Evolutionary conservation across 1,140 invertebrate genomes (phyloP), one percentile per base, ranked within the genome.

Genomic region (Alviniconcha marisindica): DNA sequence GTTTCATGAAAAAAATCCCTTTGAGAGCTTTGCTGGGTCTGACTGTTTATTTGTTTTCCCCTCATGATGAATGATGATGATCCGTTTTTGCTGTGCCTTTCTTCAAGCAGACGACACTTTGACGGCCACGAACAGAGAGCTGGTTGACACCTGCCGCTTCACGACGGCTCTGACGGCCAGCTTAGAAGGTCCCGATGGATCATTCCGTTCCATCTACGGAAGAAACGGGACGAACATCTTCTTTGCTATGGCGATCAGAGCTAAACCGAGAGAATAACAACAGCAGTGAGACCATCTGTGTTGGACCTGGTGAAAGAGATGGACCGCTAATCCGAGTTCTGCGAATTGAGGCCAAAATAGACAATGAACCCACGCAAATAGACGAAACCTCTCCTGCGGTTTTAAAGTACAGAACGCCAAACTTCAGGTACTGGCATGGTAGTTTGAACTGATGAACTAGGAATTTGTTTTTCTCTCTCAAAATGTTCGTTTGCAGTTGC

Each of bases 341-440:
- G n/a, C 88, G 89, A 73, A 88, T 92, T 28, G 87, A 88, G 74
- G 90, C 89, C 24, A 89, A 88, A 77, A 92, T 92, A 69, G 91
- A 91, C 63, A 91, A 91, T 51, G 86, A 90, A 73, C 87, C 91
- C 31, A 92, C 91, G n/a, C 83, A 87, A 33, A 88, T 92, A 44
- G 91, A 91, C 81, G 91, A 92, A 84, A 87, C 85, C 56, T 92
- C 91, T 28, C 84, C 85, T n/a, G 88, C 89, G 15, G 91, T 92
- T 60, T 77, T 92, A 33, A 91, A 92, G 79, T 92, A 92, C 60
- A 88, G 90, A 82, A 92, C 91, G 14, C 91, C 91, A 40, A 91
- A 91, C 83, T 91, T 92, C 81, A 90, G 91, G 91, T 92, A 85
- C 76, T 54, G 28, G 40, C 60, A 36, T 66, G 28, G 82, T 60